Evolutionary conservation across 2,113 vertebrate genomes (phyloP).

Genomic region (Chionis minor): DNA sequence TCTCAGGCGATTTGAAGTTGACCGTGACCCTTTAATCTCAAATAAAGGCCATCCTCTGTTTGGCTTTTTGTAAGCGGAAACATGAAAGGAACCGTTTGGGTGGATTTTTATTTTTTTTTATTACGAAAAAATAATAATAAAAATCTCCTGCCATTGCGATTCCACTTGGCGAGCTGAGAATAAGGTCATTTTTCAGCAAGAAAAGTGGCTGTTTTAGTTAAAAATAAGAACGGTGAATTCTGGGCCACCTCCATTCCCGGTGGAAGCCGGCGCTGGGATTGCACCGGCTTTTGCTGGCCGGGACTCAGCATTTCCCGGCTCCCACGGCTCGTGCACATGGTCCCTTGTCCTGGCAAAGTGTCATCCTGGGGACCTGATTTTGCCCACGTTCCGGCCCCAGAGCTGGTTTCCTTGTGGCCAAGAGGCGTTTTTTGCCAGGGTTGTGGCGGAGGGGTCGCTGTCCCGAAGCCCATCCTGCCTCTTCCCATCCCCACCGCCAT

Average conservation of each 20-base stretch:
- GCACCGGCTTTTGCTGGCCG: neutral
- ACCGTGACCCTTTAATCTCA: neutral
- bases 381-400: fast-evolving
- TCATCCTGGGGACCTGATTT: fast-evolving
- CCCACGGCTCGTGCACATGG: fast-evolving
- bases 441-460: fast-evolving
- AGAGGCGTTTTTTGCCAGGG: fast-evolving
- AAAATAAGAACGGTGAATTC: neutral
- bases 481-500: neutral
- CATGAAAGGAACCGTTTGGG: neutral
- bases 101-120: neutral
- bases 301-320: neutral
- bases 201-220: neutral
- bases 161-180: neutral
- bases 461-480: fast-evolving
- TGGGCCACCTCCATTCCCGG: neutral
- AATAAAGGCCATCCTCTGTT: neutral
- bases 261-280: fast-evolving
- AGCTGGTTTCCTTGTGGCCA: fast-evolving
- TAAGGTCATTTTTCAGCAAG: neutral
- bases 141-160: neutral
- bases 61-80: neutral
- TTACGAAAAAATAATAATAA: neutral
- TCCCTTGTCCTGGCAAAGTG: neutral
- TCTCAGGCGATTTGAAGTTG: neutral